phyloP scores from a whole-genome alignment of 2,888 invertebrate genomes.

The Archaeoteleia sp. region DNA sequence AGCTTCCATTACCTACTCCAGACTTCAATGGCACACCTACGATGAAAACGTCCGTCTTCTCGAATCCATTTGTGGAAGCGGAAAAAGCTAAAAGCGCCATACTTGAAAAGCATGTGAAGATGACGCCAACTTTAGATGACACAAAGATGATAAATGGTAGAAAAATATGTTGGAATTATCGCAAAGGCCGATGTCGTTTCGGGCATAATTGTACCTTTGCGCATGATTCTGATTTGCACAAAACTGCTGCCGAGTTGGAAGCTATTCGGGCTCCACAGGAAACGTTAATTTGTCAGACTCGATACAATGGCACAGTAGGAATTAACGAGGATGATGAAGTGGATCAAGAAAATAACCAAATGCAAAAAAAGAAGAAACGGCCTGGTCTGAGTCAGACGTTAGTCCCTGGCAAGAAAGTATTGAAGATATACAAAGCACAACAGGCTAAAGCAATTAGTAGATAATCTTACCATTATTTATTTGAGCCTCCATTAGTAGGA shows the following conservation, averaged over 20 bases:
- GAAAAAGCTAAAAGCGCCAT: conserved; percentile 91
- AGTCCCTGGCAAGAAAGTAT: conserved; percentile 89
- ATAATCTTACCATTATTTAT: conserved; percentile 63
- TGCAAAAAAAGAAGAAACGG: conserved; percentile 80
- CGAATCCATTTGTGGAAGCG: conserved; percentile 90
- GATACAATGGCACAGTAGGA: conserved; percentile 60
- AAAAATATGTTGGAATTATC: conserved; percentile 94
- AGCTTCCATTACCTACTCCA: conserved; percentile 79
- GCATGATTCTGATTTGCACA: conserved; percentile 90
- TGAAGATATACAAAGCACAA: conserved; percentile 85
- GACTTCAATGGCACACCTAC: conserved; percentile 77
- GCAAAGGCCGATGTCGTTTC: conserved; percentile 92
- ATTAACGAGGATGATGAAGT: conserved; percentile 73
- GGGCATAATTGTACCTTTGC: conserved; percentile 95
- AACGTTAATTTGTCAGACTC: conserved; percentile 72
- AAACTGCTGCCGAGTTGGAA: conserved; percentile 78
- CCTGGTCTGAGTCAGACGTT: conserved; percentile 86
- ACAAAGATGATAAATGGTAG: conserved; percentile 89
- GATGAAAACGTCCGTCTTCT: conserved; percentile 86
- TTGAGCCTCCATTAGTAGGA: too few relatives aligned
- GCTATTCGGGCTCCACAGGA: conserved; percentile 76
- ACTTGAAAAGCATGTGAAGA: conserved; percentile 93
- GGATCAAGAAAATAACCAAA: conserved; percentile 76
- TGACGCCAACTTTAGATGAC: conserved; percentile 83
- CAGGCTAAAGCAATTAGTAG: conserved; percentile 76